These are phyloP conservation scores for Drosophila mayri DNA, from an alignment of 1,140 invertebrate genomes.

Conservation along the genomic window DNA sequence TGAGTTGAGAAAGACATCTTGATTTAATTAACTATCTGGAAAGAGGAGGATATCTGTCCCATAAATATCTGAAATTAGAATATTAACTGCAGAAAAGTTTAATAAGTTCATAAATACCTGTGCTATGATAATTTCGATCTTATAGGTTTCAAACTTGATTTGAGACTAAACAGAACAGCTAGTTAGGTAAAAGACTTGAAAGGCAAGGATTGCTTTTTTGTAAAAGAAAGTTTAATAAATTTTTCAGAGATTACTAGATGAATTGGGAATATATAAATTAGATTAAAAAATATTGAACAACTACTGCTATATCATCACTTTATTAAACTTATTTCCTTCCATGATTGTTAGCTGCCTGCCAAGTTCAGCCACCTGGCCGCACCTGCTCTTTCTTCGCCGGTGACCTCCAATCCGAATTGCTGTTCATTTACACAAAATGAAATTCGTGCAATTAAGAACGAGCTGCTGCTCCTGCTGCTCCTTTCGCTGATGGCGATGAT, in stretches of 20 bases:
- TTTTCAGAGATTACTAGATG: not conserved
- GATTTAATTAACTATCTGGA: not conserved
- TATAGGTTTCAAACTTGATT: no score
- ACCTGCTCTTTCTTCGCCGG: slow-evolving; percentile 48
- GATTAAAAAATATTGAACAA: not conserved
- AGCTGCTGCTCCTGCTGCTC: slow-evolving; percentile 36
- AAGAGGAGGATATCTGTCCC: not conserved
- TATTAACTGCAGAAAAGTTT: not conserved
- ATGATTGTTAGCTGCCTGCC: slow-evolving; percentile 4
- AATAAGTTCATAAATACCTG: not conserved
- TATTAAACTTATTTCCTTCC: not conserved
- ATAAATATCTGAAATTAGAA: not conserved
- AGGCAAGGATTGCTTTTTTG: not conserved
- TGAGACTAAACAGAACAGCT: not conserved
- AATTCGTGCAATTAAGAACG: slow-evolving; percentile 80
- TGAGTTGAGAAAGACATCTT: not conserved
- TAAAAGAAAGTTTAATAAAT: not conserved
- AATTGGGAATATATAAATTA: no score
- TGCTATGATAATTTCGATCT: not conserved
- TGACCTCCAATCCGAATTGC: slow-evolving; percentile 70
- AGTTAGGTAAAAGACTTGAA: not conserved
- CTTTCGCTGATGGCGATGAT: slow-evolving; percentile 15
- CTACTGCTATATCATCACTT: not conserved
- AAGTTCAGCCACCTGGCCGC: slow-evolving; percentile 4
- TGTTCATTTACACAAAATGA: slow-evolving; percentile 84